Evolutionary conservation across 2,797 vertebrate species (phyloP).

Genomic region (Acrossocheilus fasciatus): DNA sequence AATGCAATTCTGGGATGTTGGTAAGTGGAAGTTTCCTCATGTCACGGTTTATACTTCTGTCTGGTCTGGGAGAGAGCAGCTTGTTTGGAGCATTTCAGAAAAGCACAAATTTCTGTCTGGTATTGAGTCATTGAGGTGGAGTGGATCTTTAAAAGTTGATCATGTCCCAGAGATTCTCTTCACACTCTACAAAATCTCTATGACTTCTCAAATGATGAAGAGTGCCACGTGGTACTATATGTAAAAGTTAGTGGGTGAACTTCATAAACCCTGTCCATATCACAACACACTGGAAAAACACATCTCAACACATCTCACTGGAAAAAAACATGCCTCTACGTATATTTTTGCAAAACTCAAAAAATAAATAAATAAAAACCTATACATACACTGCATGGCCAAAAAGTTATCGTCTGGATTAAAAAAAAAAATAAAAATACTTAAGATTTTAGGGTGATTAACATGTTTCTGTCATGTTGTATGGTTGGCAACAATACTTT

Average conservation of each 20-base stretch:
- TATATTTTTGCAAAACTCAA: background rate
- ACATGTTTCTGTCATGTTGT: background rate
- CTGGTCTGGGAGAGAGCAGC: background rate
- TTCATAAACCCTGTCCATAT: background rate
- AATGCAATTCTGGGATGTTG: slow-evolving; percentile 8
- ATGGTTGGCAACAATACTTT: too few relatives aligned
- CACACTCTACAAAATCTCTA: background rate
- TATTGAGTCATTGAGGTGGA: slow-evolving; percentile 19
- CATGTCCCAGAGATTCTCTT: background rate
- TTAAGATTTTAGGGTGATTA: background rate
- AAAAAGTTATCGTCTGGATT: too few relatives aligned
- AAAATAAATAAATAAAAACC: too few relatives aligned
- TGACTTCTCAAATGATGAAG: background rate
- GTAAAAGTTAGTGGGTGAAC: background rate
- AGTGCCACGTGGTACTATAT: background rate
- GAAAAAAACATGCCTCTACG: too few relatives aligned
- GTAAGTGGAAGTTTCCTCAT: slow-evolving; percentile 27
- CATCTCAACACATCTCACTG: background rate
- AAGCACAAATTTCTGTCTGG: background rate
- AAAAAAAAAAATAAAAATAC: too few relatives aligned
- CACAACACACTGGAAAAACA: background rate
- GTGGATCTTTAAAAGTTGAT: slow-evolving; percentile 29
- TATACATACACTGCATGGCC: too few relatives aligned
- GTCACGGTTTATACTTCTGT: slow-evolving; percentile 14
- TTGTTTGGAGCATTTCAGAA: background rate